These are phyloP conservation scores for Tribolium freemani DNA, from an alignment of 2,888 invertebrate species.

Conservation along the genomic window DNA sequence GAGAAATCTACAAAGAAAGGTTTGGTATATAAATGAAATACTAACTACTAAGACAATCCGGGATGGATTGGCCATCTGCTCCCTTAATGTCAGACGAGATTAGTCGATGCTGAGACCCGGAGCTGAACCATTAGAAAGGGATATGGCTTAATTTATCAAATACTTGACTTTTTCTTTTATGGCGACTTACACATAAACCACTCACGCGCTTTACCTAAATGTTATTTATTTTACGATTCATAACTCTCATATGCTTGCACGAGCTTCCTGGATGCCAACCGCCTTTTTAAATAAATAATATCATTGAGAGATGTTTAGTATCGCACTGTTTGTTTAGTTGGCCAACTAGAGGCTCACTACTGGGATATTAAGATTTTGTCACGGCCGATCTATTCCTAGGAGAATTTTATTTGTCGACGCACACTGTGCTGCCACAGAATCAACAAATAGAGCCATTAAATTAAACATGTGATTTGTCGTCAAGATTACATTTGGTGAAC, in stretches of 20 bases:
- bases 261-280: not conserved
- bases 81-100: conserved; percentile 34
- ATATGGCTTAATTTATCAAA: conserved; percentile 35
- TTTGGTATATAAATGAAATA: conserved; percentile 32
- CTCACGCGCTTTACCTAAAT: conserved; percentile 2
- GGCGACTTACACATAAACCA: conserved; percentile 6
- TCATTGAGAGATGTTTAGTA: too few species aligned
- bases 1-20: conserved; percentile 29
- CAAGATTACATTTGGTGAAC: conserved; percentile 27
- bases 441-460: conserved; percentile 33
- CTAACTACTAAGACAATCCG: conserved; percentile 27
- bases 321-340: not conserved
- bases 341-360: not conserved
- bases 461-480: conserved; percentile 33
- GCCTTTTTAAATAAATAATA: too few species aligned
- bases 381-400: not conserved
- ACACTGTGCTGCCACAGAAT: conserved; percentile 9
- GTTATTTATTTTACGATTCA: conserved; percentile 17
- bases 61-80: conserved; percentile 37
- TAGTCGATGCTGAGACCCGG: conserved; percentile 31
- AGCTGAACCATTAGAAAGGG: conserved; percentile 31
- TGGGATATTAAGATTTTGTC: conserved; percentile 10
- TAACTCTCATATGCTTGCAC: conserved; percentile 1
- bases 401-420: conserved; percentile 22
- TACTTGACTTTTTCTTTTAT: conserved; percentile 3